phyloP scores from a whole-genome alignment of 2,888 invertebrate genomes.

The Pyralis farinalis region DNA sequence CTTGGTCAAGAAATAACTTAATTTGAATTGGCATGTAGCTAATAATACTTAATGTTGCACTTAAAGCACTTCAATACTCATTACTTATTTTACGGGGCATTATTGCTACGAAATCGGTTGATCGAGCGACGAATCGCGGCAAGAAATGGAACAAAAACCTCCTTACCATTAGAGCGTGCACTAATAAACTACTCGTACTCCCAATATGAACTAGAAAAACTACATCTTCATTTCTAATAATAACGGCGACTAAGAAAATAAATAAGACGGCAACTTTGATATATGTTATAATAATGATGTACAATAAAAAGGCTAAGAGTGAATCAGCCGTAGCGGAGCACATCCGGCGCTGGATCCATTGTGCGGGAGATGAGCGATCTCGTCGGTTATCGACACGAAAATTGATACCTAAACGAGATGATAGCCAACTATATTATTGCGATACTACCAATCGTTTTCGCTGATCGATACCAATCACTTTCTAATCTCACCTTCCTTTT shows the following conservation, averaged over 20 bases:
- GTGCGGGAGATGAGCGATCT: constrained; percentile 13
- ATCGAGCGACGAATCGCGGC: constrained; percentile 38
- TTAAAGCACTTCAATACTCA: constrained; percentile 16
- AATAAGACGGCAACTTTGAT: constrained; percentile 59
- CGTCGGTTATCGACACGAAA: constrained; percentile 27
- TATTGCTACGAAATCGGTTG: constrained; percentile 35
- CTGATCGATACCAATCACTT: constrained; percentile 14
- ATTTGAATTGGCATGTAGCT: constrained; percentile 5
- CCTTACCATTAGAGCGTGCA: constrained; percentile 52
- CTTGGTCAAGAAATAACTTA: constrained; percentile 7
- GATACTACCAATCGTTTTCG: constrained; percentile 20
- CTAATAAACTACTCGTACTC: constrained; percentile 54
- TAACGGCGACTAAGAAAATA: constrained; percentile 62
- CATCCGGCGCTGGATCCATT: constrained; percentile 39
- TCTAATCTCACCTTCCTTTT: constrained; percentile 7
- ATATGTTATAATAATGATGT: constrained; percentile 55
- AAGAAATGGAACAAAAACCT: constrained; percentile 53
- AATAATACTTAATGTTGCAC: constrained; percentile 11
- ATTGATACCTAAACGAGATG: constrained; percentile 30
- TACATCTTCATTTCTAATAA: constrained; percentile 60
- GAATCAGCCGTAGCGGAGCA: constrained; percentile 43
- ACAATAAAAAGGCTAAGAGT: constrained; percentile 31
- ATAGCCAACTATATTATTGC: constrained; percentile 26
- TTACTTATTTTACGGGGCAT: constrained; percentile 28
- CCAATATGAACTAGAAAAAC: constrained; percentile 52